Conservation (phyloP, 2,113 vertebrate genomes). For the Vicugna pacos region DNA sequence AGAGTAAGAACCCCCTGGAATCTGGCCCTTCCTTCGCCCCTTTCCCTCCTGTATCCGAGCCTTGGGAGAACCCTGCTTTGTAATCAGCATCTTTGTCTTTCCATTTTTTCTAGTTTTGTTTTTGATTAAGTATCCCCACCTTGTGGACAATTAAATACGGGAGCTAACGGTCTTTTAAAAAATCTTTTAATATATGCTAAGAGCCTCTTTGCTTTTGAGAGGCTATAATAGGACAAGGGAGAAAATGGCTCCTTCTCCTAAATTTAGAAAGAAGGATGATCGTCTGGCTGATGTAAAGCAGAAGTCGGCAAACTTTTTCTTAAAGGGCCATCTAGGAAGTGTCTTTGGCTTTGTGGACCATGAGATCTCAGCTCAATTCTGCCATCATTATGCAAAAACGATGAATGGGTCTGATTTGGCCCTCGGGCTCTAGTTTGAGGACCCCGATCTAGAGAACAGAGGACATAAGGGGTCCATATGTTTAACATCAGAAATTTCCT, state of each 20-base stretch:
- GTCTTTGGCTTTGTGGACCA: neutral
- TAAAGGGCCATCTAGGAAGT: conserved; percentile 52
- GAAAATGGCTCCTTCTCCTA: conserved; percentile 63
- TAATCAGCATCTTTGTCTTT: conserved; percentile 63
- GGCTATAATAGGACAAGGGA: conserved; percentile 65
- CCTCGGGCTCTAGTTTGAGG: neutral
- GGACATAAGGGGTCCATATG: neutral
- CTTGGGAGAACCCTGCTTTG: conserved; percentile 63
- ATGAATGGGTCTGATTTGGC: neutral
- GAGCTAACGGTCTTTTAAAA: conserved; percentile 81
- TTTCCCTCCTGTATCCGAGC: neutral
- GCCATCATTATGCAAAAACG: neutral
- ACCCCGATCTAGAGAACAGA: neutral
- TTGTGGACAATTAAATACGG: conserved; percentile 75
- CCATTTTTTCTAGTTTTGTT: conserved; percentile 64
- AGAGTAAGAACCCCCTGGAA: neutral
- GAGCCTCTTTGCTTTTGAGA: conserved; percentile 69
- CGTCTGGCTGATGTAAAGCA: neutral
- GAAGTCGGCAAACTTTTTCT: conserved; percentile 7
- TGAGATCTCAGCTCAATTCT: neutral
- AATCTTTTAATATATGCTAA: conserved; percentile 79
- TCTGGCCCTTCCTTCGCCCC: neutral
- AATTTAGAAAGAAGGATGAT: conserved; percentile 63
- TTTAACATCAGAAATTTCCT: conserved; percentile 8
- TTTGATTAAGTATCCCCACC: conserved; percentile 83